Percentiles rank a stretch among this genome's conserved stretches.
Evolutionary conservation across 1,140 invertebrate genomes (phyloP).

Genomic region (Condylostylus longicornis): DNA sequence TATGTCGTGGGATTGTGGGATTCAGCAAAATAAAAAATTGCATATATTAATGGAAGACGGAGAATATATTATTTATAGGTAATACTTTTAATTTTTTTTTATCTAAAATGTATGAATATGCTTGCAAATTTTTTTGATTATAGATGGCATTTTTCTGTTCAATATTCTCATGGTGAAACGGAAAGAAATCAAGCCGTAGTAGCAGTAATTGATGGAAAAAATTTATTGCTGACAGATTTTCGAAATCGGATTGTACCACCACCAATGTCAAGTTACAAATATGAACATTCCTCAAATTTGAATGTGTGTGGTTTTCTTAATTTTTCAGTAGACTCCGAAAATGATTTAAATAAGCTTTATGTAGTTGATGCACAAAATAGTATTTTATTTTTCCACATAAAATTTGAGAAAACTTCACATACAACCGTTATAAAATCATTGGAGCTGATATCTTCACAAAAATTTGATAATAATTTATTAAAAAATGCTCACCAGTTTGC

Average conservation of each 20-base stretch:
- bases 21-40: conserved; percentile 40
- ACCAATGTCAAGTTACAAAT: conserved; percentile 54
- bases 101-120: background rate
- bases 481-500: no score
- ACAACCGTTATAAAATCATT: background rate
- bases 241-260: conserved; percentile 60
- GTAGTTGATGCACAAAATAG: background rate
- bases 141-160: conserved; percentile 25
- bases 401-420: no score
- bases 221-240: conserved; percentile 57
- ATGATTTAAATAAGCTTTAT: background rate
- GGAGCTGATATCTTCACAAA: no score
- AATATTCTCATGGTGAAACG: conserved; percentile 37
- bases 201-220: conserved; percentile 64
- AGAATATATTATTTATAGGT: conserved; percentile 41
- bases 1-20: conserved; percentile 46
- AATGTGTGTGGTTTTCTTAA: conserved; percentile 34
- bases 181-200: conserved; percentile 42
- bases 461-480: no score
- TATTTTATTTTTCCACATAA: background rate
- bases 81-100: conserved; percentile 36
- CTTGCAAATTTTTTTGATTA: background rate
- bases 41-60: conserved; percentile 41
- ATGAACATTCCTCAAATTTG: conserved; percentile 39
- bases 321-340: conserved; percentile 4